These are phyloP conservation scores for Coleophora deauratella DNA, from an alignment of 2,888 invertebrate species.

Conservation along the genomic window DNA sequence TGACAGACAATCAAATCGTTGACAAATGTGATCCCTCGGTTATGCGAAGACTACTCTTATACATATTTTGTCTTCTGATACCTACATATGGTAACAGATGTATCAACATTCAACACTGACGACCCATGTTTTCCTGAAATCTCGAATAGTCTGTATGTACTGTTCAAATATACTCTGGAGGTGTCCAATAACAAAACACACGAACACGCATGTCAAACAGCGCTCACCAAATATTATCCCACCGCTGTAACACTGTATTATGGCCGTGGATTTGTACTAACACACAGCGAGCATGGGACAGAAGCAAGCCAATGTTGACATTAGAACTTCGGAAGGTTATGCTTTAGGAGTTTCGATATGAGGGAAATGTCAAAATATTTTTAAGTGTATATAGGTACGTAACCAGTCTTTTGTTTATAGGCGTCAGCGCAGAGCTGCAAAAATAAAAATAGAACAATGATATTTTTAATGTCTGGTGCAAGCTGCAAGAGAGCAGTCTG, in stretches of 20 bases:
- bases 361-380: constrained; percentile 28
- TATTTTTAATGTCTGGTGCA: neutral
- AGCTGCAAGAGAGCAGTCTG: constrained; percentile 57
- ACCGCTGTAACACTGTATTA: constrained; percentile 57
- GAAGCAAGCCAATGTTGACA: constrained; percentile 51
- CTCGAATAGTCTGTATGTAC: constrained; percentile 44
- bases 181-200: constrained; percentile 69
- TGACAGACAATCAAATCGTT: too few relatives aligned
- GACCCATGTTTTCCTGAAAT: constrained; percentile 43
- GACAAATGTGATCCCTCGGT: too few relatives aligned
- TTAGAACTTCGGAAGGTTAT: constrained; percentile 47
- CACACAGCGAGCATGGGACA: constrained; percentile 40
- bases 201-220: constrained; percentile 68
- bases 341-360: constrained; percentile 23
- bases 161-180: constrained; percentile 57
- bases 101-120: constrained; percentile 32
- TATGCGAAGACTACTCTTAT: too few relatives aligned
- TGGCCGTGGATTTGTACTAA: constrained; percentile 61
- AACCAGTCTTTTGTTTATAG: too few relatives aligned
- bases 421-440: too few relatives aligned
- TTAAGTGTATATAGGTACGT: too few relatives aligned
- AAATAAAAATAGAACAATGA: neutral
- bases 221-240: constrained; percentile 63
- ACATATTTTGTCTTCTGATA: constrained; percentile 8
- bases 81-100: constrained; percentile 24